Conservation (phyloP, 2,888 invertebrate species). For the Drosophila aldrichi region DNA sequence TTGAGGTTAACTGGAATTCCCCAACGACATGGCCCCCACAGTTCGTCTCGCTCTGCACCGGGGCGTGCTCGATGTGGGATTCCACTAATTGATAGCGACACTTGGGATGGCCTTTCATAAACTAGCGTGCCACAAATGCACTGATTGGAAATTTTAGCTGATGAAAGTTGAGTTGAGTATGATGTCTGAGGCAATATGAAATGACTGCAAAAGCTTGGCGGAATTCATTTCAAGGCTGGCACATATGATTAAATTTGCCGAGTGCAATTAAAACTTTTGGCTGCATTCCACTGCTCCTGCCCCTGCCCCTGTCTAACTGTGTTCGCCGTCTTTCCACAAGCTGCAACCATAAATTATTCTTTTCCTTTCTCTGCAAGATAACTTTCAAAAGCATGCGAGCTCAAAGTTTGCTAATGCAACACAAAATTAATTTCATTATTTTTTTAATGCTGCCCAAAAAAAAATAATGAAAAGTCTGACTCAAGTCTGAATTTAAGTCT, state of each 20-base stretch:
- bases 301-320: not conserved
- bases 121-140: constrained; percentile 3
- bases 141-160: constrained; percentile 15
- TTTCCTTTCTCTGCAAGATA: constrained; percentile 6
- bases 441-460: constrained; percentile 2
- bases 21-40: constrained; percentile 10
- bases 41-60: constrained; percentile 11
- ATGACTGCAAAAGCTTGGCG: not conserved
- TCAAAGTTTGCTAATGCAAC: constrained; percentile 31
- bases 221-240: not conserved
- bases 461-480: constrained; percentile 2
- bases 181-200: not conserved
- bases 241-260: constrained; percentile 14
- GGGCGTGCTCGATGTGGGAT: constrained; percentile 31
- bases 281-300: not conserved
- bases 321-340: not conserved
- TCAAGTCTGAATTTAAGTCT: no score
- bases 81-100: constrained; percentile 59
- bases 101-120: constrained; percentile 2
- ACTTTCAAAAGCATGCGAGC: constrained; percentile 5
- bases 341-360: constrained; percentile 18
- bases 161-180: not conserved
- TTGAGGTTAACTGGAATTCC: constrained; percentile 71
- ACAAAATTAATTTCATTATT: constrained; percentile 19
- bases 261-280: constrained; percentile 33